Conservation (phyloP, 2,797 vertebrate genomes). For the Spondyliosoma cantharus region DNA sequence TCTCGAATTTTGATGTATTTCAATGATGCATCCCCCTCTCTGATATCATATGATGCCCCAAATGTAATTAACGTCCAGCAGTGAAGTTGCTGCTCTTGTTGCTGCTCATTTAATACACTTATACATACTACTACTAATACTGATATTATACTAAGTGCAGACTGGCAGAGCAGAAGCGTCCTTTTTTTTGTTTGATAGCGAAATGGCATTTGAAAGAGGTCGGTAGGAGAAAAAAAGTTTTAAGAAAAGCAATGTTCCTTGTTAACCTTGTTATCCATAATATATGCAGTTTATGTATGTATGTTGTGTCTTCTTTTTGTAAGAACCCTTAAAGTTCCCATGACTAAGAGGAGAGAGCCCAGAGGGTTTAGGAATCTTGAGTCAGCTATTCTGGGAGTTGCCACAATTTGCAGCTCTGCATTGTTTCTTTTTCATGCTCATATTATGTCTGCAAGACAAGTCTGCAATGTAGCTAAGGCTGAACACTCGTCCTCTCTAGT, state of each 20-base stretch:
- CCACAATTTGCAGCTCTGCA: constrained; percentile 34
- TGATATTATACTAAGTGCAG: too few relatives aligned
- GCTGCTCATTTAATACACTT: too few relatives aligned
- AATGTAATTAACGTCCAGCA: too few relatives aligned
- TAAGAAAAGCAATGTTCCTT: neutral
- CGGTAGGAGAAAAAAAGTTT: neutral
- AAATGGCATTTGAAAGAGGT: too few relatives aligned
- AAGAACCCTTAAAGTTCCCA: neutral
- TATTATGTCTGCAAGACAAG: constrained; percentile 36
- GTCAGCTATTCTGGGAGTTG: constrained; percentile 49
- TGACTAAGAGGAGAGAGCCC: constrained; percentile 17
- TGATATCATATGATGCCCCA: too few relatives aligned
- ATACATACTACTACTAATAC: too few relatives aligned
- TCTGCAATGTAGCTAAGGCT: neutral
- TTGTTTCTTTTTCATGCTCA: constrained; percentile 59
- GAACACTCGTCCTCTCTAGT: neutral
- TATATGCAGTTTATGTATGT: neutral
- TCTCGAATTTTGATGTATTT: too few relatives aligned
- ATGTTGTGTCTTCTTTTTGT: neutral
- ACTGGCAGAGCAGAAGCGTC: too few relatives aligned
- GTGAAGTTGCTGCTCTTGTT: too few relatives aligned
- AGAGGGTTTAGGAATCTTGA: constrained; percentile 34
- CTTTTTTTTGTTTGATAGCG: too few relatives aligned
- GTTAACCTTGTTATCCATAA: neutral
- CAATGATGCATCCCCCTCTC: too few relatives aligned